phyloP scores from a whole-genome alignment of 2,888 invertebrate species.

The Spialia ferax region DNA sequence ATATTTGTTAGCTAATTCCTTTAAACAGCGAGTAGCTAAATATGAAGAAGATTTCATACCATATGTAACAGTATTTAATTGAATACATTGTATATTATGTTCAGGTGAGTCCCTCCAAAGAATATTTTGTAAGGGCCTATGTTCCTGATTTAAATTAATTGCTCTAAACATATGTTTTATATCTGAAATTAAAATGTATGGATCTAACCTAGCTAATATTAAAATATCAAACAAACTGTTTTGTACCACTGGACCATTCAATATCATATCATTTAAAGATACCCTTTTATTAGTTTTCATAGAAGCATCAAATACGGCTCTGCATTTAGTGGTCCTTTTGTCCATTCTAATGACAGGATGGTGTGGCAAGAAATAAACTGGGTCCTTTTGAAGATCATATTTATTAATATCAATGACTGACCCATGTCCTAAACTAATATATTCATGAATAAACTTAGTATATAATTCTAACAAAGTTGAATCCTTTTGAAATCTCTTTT shows the following conservation, averaged over 20 bases:
- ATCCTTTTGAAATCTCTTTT: conserved; percentile 3
- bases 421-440: not conserved
- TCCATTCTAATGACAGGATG: conserved; percentile 6
- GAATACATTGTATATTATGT: conserved; percentile 38
- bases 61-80: conserved; percentile 45
- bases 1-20: conserved; percentile 37
- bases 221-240: conserved; percentile 45
- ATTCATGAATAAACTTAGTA: not conserved
- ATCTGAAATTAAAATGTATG: conserved; percentile 40
- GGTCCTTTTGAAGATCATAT: not conserved
- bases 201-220: conserved; percentile 35
- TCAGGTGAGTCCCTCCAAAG: conserved; percentile 44
- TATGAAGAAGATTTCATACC: conserved; percentile 44
- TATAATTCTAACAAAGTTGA: not conserved
- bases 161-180: conserved; percentile 46
- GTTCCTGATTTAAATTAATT: not conserved
- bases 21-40: conserved; percentile 44
- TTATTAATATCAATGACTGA: not conserved
- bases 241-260: conserved; percentile 42
- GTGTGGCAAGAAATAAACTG: conserved; percentile 11
- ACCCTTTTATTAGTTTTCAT: conserved; percentile 35
- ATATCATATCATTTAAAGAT: conserved; percentile 37
- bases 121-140: conserved; percentile 45
- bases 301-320: conserved; percentile 31
- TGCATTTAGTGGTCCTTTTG: conserved; percentile 14